phyloP scores from a whole-genome alignment of 2,888 invertebrate genomes.

The Callimorpha dominula region DNA sequence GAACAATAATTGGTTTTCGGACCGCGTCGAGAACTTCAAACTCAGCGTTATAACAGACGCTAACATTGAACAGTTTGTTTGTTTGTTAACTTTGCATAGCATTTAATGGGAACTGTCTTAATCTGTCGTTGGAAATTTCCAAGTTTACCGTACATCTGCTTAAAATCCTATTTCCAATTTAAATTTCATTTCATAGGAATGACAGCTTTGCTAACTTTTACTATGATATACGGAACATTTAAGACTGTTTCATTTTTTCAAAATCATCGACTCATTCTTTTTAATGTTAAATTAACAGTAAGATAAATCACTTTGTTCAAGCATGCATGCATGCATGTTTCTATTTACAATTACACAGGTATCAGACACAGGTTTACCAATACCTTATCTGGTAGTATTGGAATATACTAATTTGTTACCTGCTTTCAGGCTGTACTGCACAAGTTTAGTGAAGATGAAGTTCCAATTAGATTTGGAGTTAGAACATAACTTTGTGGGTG shows the following conservation, averaged over 20 bases:
- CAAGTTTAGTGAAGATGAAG: slow-evolving; percentile 13
- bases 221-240: background rate
- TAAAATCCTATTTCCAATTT: slow-evolving; percentile 2
- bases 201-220: background rate
- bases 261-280: background rate
- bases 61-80: slow-evolving; percentile 48
- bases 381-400: background rate
- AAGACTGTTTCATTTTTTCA: background rate
- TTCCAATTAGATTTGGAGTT: slow-evolving; percentile 16
- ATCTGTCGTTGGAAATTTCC: slow-evolving; percentile 34
- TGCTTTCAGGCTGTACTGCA: background rate
- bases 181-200: background rate
- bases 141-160: slow-evolving; percentile 3
- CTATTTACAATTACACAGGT: background rate
- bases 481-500: slow-evolving; percentile 6
- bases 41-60: slow-evolving; percentile 45
- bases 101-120: slow-evolving; percentile 52
- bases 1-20: slow-evolving; percentile 70
- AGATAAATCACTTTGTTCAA: background rate
- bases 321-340: too few relatives aligned
- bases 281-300: background rate
- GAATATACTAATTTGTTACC: slow-evolving; percentile 11
- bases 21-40: slow-evolving; percentile 59
- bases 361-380: background rate
- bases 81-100: slow-evolving; percentile 44